Base-by-base conservation (phyloP, 92 coral and sea anemone species). In the Metridium senile region DNA sequence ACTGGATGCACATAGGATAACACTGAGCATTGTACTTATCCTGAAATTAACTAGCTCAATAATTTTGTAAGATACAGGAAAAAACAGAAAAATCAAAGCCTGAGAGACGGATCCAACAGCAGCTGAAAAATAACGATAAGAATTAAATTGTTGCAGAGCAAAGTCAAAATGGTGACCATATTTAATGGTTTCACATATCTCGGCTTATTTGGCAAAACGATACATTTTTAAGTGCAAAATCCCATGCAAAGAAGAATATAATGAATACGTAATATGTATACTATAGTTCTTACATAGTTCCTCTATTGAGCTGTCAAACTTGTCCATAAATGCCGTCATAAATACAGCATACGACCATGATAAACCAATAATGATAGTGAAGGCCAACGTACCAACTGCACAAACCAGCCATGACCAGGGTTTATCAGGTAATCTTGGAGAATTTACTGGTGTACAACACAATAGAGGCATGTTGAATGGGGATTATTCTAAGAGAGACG, bases 371-470 rank as follows among this genome's bases (percentile, higher is more conserved):
- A 33, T 66, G 3, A 66, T 3, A n/a, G 54, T n/a, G 72, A 45
- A 17, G 29, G 51, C 11, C 26, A 66, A 21, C 26, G 72, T 66
- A 3, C 25, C 51, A 25, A 33, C 54, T 22, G 21, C 72, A 45
- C 72, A 66, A 26, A 66, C 72, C 49, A 66, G 17, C 72, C 72
- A 66, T 20, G 72, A 45, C 72, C 72, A 66, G 27, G 28, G 13
- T 22, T n/a, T 45, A 30, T 66, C 72, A 1, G 66, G 66, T 59
- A 22, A 19, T 26, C 66, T 59, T 59, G 66, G 66, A 26, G 66
- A 59, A 2, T 8, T 59, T 59, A 18, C 22, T 59, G 66, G 11
- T 59, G 66, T 23, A 59, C 66, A 59, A 18, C 66, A 26, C 11
- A 2, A 26, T 1, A 26, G 8, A 23, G 11, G 8, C 66, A 59